These are phyloP conservation scores for Labeo rohita DNA, from an alignment of 2,113 vertebrate species.

Conservation along the genomic window DNA sequence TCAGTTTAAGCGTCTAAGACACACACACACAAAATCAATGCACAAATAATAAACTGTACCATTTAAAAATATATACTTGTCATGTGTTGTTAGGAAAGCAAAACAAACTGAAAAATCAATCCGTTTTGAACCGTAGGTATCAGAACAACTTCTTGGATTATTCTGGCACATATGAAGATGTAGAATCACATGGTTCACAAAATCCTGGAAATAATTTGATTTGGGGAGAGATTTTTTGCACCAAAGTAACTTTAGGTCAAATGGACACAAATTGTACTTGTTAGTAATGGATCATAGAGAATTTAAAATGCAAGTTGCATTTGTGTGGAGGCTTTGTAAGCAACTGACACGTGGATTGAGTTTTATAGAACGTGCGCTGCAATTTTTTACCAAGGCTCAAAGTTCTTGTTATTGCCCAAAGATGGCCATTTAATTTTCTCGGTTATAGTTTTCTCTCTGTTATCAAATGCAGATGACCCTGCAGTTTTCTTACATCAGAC, in stretches of 20 bases:
- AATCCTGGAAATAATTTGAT: not conserved
- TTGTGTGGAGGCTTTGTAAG: not conserved
- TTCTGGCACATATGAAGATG: not conserved
- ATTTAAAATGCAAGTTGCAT: not conserved
- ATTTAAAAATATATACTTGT: not conserved
- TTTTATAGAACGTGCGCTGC: not conserved
- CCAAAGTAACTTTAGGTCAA: slow-evolving; percentile 2
- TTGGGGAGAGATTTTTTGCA: not conserved
- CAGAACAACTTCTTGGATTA: not conserved
- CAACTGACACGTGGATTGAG: not conserved
- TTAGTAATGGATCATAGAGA: slow-evolving; percentile 3
- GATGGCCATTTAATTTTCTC: not conserved
- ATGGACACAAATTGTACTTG: not conserved
- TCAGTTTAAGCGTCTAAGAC: not conserved
- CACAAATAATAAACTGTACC: not conserved
- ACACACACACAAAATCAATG: not conserved
- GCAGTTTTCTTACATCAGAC: slow-evolving; percentile 14
- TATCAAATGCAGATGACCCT: slow-evolving; percentile 39
- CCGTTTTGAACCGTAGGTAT: not conserved
- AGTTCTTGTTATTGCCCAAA: not conserved
- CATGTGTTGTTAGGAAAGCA: not conserved
- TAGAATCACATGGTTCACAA: not conserved
- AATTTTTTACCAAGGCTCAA: not conserved
- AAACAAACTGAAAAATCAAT: not conserved
- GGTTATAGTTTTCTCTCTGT: not conserved